Base-by-base conservation (phyloP, 2,797 vertebrate genomes). In the Cryptoblepharus egeriae region DNA sequence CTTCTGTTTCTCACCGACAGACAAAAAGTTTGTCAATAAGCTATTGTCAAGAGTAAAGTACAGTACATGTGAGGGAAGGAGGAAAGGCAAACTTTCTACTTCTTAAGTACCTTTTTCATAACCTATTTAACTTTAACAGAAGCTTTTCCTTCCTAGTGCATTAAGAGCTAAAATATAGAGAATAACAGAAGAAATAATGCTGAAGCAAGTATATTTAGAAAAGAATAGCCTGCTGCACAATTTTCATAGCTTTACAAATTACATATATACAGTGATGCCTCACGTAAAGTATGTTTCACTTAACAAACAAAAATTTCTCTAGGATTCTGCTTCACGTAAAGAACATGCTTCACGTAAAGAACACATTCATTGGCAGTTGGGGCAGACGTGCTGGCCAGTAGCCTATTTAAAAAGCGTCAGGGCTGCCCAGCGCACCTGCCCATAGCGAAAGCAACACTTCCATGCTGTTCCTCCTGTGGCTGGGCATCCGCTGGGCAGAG, bases 1-100 rank as follows among this genome's bases (percentile, higher is more conserved):
- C n/a, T n/a, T n/a, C n/a, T n/a, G n/a, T 26, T 82, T 88, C 60
- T 60, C 80, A 83, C 28, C 11, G 39, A 42, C 39, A 42, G 39
- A 42, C 39, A 5, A 2, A 4, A 61, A 70, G 52, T 68, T 24
- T 32, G 16, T 8, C 37, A 65, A 35, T 15, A 45, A 35, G 10
- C 20, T 22, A 15, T 42, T 76, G 42, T 58, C 35, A 60, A 28
- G 28, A 52, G 45, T 67, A 78, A 67, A 10, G 18, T 55, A 67
- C 1, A 24, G 26, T 37, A n/a, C 15, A 13, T 75, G 37, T 61
- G 26, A 52, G 63, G 16, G 45, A 67, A 67, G 63, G 42, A 65
- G 22, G 30, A 8, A 49, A 35, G 30, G 35, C 75, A 64, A 76
- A 26, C 30, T 12, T 77, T 13, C 11, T 2, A 49, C 45, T 9